A percentile compares a stretch with the other conserved stretches of the same genome.
Conservation (phyloP, 2,797 vertebrate species). For the Danio choprae region DNA sequence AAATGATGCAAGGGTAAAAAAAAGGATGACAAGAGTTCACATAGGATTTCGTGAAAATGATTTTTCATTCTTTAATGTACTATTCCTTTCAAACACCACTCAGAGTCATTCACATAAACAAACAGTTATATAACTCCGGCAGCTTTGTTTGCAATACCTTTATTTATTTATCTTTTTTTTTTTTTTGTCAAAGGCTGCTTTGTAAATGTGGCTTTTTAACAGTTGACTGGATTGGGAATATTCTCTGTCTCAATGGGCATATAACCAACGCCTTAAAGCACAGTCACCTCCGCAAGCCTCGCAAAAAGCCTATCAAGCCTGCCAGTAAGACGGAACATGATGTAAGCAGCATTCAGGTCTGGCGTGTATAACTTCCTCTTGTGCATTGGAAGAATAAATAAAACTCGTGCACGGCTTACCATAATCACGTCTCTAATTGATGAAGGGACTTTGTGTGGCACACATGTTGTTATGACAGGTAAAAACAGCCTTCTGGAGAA, state of each 20-base stretch:
- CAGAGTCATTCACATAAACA: background rate
- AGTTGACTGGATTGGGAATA: conserved; percentile 23
- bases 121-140: background rate
- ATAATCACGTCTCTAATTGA: conserved; percentile 40
- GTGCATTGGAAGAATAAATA: conserved; percentile 10
- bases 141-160: conserved; percentile 11
- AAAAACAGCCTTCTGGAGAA: conserved; percentile 38
- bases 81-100: background rate
- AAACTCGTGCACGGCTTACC: conserved; percentile 4
- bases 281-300: conserved; percentile 1
- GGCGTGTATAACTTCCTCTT: background rate
- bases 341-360: background rate
- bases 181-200: conserved; percentile 5
- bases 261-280: conserved; percentile 31
- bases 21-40: background rate
- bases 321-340: conserved; percentile 14
- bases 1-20: background rate
- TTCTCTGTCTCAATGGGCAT: conserved; percentile 24
- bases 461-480: conserved; percentile 43
- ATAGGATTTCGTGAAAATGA: no score
- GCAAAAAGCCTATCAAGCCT: background rate
- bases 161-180: no score
- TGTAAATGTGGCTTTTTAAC: conserved; percentile 40
- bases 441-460: conserved; percentile 20
- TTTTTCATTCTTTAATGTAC: background rate